Base-by-base conservation (phyloP, 1,140 invertebrate species). In the Drosophila virilis region DNA sequence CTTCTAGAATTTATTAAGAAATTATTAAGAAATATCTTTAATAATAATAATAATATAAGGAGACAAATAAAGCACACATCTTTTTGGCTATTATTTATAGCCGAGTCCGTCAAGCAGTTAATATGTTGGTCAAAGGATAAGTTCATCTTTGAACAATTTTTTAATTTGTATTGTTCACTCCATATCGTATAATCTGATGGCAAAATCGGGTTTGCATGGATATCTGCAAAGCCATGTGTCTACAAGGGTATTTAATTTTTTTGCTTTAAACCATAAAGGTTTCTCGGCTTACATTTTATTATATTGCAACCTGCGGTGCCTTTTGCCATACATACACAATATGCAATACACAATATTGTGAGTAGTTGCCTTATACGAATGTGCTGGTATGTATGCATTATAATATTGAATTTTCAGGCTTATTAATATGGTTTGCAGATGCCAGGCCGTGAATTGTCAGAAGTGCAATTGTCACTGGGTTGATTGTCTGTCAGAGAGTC, bases 391-490 rank as follows among this genome's bases (percentile, higher is more conserved):
- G 52, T 46, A 12, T 10, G n/a, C n/a, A 33, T 60, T 54, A 42
- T 54, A 61, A 67, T 73, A 78, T 78, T 83, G 59, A 40, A 75
- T 82, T 86, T 78, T 55, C 81, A 35, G 62, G 60, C 55, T 74
- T 59, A 55, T 69, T 81, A 81, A 81, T 88, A 83, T 70, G 78
- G 72, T 65, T 73, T 17, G 10, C 35, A 57, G 78, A 74, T 71
- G 65, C 42, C 66, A 57, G 38, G 40, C 67, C 35, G 62, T 69
- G 72, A 83, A 82, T 80, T 74, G 68, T 77, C 74, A 77, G 72
- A 81, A 86, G 82, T 75, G 71, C 82, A 81, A 86, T 86, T 78
- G 82, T 81, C 78, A 82, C 57, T 78, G 54, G 54, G 69, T 45
- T 67, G 64, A 68, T 68, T 60, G 70, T 43, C 64, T 73, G 65